Evolutionary conservation across 2,113 vertebrate genomes (phyloP).

Genomic region (Marmota flaviventris): DNA sequence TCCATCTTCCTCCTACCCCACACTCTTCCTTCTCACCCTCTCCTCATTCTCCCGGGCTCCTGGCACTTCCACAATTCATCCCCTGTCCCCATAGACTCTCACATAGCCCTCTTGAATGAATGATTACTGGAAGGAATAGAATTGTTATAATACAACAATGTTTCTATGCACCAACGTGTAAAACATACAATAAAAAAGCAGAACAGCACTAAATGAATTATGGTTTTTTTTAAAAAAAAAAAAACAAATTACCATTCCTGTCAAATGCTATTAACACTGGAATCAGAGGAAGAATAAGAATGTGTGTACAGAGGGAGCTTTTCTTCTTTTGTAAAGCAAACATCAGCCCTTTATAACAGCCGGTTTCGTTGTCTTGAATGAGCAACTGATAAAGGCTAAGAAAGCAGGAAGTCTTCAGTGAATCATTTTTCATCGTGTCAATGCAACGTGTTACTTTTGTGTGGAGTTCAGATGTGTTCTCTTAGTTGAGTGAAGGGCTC

Average conservation of each 20-base stretch:
- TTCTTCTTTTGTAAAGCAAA: slow-evolving; percentile 79
- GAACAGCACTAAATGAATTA: slow-evolving; percentile 87
- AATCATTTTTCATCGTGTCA: slow-evolving; percentile 74
- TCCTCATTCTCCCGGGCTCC: background rate
- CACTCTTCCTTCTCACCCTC: slow-evolving; percentile 4
- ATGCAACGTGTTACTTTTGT: slow-evolving; percentile 69
- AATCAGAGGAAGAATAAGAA: slow-evolving; percentile 80
- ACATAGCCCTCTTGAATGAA: slow-evolving; percentile 78
- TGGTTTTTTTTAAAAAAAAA: slow-evolving; percentile 40
- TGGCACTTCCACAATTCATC: background rate
- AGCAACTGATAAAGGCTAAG: slow-evolving; percentile 73
- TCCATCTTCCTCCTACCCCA: background rate
- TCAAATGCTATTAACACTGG: slow-evolving; percentile 86
- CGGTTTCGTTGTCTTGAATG: slow-evolving; percentile 80
- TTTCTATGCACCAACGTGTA: slow-evolving; percentile 85
- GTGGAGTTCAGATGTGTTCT: slow-evolving; percentile 65
- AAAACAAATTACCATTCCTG: slow-evolving; percentile 85
- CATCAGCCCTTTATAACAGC: slow-evolving; percentile 69
- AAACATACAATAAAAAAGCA: slow-evolving; percentile 87
- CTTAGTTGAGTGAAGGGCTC: slow-evolving; percentile 58
- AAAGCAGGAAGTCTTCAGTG: slow-evolving; percentile 61
- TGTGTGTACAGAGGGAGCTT: slow-evolving; percentile 71
- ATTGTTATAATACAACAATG: slow-evolving; percentile 71
- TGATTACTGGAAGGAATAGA: slow-evolving; percentile 84
- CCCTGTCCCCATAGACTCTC: slow-evolving; percentile 44